Percentiles rank a stretch among this genome's conserved stretches.
Evolutionary conservation across 1,140 invertebrate species (phyloP).

Genomic region (Oryzaephilus surinamensis): DNA sequence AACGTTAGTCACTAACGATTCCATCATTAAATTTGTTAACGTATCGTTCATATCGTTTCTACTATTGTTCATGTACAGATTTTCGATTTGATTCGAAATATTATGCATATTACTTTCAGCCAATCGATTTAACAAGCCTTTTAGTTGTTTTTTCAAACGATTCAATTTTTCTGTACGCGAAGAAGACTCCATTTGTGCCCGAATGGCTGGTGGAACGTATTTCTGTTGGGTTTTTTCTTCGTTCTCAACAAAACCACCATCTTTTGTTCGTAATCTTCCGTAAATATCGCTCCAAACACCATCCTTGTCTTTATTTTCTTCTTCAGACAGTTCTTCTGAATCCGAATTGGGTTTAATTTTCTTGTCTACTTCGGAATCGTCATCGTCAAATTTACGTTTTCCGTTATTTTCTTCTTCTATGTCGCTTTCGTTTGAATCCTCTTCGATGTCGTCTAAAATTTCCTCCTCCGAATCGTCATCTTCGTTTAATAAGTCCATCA

Average conservation of each 20-base stretch:
- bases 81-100: slow-evolving; percentile 63
- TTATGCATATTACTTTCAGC: slow-evolving; percentile 80
- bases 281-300: slow-evolving; percentile 86
- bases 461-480: slow-evolving; percentile 12
- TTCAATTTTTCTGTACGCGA: slow-evolving; percentile 46
- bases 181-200: slow-evolving; percentile 38
- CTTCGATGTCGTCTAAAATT: slow-evolving; percentile 19
- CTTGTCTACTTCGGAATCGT: background rate
- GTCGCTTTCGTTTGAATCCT: slow-evolving; percentile 17
- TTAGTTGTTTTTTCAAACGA: slow-evolving; percentile 65
- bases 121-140: slow-evolving; percentile 80
- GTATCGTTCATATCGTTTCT: slow-evolving; percentile 74
- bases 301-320: slow-evolving; percentile 26
- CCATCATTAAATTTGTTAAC: slow-evolving; percentile 55
- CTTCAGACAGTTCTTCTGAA: slow-evolving; percentile 9
- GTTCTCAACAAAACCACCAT: slow-evolving; percentile 43
- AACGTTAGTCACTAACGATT: slow-evolving; percentile 51
- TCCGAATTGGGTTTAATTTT: background rate
- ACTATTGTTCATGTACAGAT: slow-evolving; percentile 63
- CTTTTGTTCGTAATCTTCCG: slow-evolving; percentile 68
- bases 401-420: slow-evolving; percentile 28
- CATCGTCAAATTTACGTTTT: slow-evolving; percentile 12
- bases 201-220: slow-evolving; percentile 76
- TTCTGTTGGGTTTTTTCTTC: slow-evolving; percentile 43
- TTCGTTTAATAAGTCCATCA: slow-evolving; percentile 4